Conservation (phyloP, 2,797 vertebrate genomes). For the Bradypus variegatus region DNA sequence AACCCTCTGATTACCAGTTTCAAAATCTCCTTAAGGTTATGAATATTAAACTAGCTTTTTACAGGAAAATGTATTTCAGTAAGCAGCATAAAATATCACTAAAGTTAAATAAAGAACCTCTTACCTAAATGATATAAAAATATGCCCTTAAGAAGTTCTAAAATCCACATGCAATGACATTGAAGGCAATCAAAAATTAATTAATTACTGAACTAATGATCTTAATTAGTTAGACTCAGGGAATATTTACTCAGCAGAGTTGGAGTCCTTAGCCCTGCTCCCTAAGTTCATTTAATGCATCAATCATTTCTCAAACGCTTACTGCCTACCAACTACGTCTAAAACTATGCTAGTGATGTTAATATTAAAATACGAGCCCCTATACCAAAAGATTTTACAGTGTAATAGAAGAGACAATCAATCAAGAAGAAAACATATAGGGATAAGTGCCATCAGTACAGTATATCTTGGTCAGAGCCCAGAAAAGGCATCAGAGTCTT, state of each 20-base stretch:
- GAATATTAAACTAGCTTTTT: constrained; percentile 28
- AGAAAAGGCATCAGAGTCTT: background rate
- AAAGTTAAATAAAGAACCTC: constrained; percentile 2
- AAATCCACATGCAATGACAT: background rate
- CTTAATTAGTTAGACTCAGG: background rate
- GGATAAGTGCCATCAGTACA: background rate
- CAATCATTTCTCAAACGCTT: constrained; percentile 10
- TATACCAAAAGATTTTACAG: background rate
- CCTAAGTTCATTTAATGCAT: constrained; percentile 5
- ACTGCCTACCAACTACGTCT: background rate
- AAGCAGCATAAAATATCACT: constrained; percentile 23
- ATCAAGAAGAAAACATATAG: background rate
- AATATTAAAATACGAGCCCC: constrained; percentile 23
- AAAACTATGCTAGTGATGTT: background rate
- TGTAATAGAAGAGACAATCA: background rate
- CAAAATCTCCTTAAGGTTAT: background rate
- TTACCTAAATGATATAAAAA: constrained; percentile 30
- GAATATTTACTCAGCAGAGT: background rate
- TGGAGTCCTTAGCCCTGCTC: background rate
- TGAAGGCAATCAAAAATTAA: constrained; percentile 38
- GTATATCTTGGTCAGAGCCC: background rate
- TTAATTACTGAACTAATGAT: background rate
- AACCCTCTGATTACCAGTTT: background rate
- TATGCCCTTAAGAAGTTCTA: constrained; percentile 22
- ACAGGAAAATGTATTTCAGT: constrained; percentile 24